Evolutionary conservation across 2,797 vertebrate species (phyloP).

Genomic region (Sphaeramia orbicularis): DNA sequence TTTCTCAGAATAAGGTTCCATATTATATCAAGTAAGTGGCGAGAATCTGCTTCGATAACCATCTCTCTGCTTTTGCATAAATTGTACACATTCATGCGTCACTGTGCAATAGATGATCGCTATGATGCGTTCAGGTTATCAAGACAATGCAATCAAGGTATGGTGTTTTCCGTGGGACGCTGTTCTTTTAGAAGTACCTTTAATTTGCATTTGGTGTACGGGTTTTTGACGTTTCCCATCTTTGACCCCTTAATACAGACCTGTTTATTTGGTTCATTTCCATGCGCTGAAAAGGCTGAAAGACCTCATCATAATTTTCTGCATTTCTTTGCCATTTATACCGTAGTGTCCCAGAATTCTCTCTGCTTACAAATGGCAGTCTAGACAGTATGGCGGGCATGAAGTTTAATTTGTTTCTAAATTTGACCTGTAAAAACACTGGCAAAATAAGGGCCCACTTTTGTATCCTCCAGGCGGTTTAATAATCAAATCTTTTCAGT

Average conservation of each 20-base stretch:
- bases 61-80: conserved; percentile 23
- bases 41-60: conserved; percentile 32
- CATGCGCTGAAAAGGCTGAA: too few relatives aligned
- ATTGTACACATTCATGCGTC: conserved; percentile 7
- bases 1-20: conserved; percentile 98
- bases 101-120: neutral
- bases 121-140: neutral
- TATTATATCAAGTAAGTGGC: conserved; percentile 99
- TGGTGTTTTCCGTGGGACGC: neutral
- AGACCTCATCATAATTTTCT: too few relatives aligned
- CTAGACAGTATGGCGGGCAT: too few relatives aligned
- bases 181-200: neutral
- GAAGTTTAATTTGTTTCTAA: neutral
- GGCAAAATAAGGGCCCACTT: conserved; percentile 19
- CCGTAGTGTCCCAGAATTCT: too few relatives aligned
- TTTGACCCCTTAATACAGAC: neutral
- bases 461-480: neutral
- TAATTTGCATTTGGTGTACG: neutral
- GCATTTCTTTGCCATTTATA: too few relatives aligned
- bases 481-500: neutral
- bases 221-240: neutral
- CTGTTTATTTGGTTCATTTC: too few relatives aligned
- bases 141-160: neutral
- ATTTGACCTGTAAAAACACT: conserved; percentile 10
- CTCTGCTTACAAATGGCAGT: too few relatives aligned